Conservation (phyloP, 2,888 invertebrate species). For the Apodemia zela region DNA sequence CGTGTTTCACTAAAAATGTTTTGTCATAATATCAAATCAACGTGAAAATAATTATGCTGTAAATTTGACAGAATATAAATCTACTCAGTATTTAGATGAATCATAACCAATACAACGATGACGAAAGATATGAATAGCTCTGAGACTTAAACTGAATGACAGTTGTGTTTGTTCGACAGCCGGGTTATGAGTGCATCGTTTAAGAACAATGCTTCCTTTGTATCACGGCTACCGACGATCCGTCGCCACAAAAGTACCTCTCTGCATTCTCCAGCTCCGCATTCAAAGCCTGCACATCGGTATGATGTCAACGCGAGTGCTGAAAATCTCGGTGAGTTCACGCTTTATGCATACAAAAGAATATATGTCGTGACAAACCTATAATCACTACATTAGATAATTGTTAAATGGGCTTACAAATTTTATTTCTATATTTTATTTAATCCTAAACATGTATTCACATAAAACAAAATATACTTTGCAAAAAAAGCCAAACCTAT, state of each 20-base stretch:
- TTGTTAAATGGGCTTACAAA: constrained; percentile 4
- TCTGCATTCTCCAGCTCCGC: constrained; percentile 87
- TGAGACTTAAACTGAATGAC: constrained; percentile 27
- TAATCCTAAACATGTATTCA: constrained; percentile 25
- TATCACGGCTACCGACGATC: constrained; percentile 93
- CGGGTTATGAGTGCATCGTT: constrained; percentile 88
- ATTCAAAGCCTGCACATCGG: constrained; percentile 82
- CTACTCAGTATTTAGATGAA: no score
- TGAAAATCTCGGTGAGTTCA: constrained; percentile 85
- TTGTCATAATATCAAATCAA: no score
- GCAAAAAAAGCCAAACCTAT: constrained; percentile 23
- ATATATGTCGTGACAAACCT: constrained; percentile 17
- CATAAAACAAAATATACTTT: constrained; percentile 29
- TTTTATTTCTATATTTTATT: constrained; percentile 24
- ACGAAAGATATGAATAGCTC: not conserved
- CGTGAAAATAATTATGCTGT: no score
- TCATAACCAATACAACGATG: no score
- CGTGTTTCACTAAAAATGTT: no score
- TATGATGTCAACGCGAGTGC: constrained; percentile 87
- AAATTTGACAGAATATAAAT: no score
- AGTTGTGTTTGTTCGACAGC: constrained; percentile 65
- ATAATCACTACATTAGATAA: constrained; percentile 19
- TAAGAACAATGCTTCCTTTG: constrained; percentile 96
- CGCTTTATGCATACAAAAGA: not conserved
- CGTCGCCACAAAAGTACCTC: constrained; percentile 90